Evolutionary conservation across 2,113 vertebrate genomes (phyloP), one percentile per base, ranked within the genome.

Genomic region (Strix uralensis): DNA sequence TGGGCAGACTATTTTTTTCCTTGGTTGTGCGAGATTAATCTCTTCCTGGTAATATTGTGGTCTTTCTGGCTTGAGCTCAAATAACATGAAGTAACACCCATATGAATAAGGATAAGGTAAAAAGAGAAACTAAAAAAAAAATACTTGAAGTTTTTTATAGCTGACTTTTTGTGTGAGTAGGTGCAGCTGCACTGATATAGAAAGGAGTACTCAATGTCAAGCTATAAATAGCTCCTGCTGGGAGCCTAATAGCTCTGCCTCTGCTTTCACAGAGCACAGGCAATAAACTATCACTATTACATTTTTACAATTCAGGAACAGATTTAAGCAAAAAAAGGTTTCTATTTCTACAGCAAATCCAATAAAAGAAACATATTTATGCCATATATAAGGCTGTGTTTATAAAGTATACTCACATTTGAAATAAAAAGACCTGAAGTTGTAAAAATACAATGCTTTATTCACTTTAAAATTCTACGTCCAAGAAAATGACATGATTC

Each of bases 151-250:
- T 96, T 98, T 97, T 96, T 97, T 97, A 97, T 94, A 97, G 96
- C 91, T 88, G 62, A 79, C 36, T 97, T 94, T 92, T 96, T 97
- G 95, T 97, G 94, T 12, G 62, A 97, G 96, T 93, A 97, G 55
- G 84, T 96, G 94, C 90, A 97, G 95, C 96, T 93, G 97, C 90
- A 95, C 95, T 30, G 23, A 98, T 97, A 98, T 91, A 98, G 97
- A 98, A 97, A 98, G 93, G 96, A 97, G 85, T 96, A 97, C 94
- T 98, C 97, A 88, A 97, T 97, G 98, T 98, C 96, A 97, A 97
- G 93, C 92, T 98, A 98, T 98, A 98, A 98, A 98, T 98, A 98
- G 98, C 81, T 98, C 96, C 94, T 96, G 96, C 96, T 97, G 93
- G 92, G 87, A 96, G 85, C 93, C 94, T 97, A 98, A 97, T 96